These are phyloP conservation scores for Thecophora atra DNA, from an alignment of 2,888 invertebrate genomes.

Conservation along the genomic window DNA sequence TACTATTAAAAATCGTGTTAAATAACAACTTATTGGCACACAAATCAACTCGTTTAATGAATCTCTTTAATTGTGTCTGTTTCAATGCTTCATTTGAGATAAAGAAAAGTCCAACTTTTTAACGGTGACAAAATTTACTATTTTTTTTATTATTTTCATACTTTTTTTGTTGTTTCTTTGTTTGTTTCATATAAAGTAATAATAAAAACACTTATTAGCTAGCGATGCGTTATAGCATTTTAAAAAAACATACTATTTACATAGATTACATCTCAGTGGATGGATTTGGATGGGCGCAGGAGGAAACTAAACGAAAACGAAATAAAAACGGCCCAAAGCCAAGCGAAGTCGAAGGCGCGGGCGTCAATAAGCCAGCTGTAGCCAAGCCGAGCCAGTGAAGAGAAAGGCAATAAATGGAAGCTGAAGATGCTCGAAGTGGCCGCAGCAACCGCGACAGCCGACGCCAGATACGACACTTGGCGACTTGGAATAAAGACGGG, in stretches of 20 bases:
- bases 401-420: slow-evolving; percentile 31
- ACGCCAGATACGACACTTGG: slow-evolving; percentile 22
- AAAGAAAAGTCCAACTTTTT: slow-evolving; percentile 45
- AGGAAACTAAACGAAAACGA: slow-evolving; percentile 20
- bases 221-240: slow-evolving; percentile 61
- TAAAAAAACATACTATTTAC: slow-evolving; percentile 38
- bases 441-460: slow-evolving; percentile 14
- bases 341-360: background rate
- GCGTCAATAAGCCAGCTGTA: slow-evolving; percentile 18
- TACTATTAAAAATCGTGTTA: too few relatives aligned
- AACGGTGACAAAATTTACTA: slow-evolving; percentile 67
- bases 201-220: slow-evolving; percentile 63
- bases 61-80: too few relatives aligned
- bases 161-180: slow-evolving; percentile 64
- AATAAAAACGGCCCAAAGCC: background rate
- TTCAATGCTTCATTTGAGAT: too few relatives aligned
- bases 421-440: slow-evolving; percentile 22
- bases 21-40: too few relatives aligned
- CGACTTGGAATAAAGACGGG: slow-evolving; percentile 22
- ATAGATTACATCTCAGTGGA: slow-evolving; percentile 38
- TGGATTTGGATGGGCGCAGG: slow-evolving; percentile 30
- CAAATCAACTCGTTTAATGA: too few relatives aligned
- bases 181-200: slow-evolving; percentile 62
- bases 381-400: slow-evolving; percentile 26
- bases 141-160: slow-evolving; percentile 65